A percentile compares a stretch with the other conserved stretches of the same genome.
Evolutionary conservation across 2,888 invertebrate genomes (phyloP).

Genomic region (Amphipyra tragopoginis): DNA sequence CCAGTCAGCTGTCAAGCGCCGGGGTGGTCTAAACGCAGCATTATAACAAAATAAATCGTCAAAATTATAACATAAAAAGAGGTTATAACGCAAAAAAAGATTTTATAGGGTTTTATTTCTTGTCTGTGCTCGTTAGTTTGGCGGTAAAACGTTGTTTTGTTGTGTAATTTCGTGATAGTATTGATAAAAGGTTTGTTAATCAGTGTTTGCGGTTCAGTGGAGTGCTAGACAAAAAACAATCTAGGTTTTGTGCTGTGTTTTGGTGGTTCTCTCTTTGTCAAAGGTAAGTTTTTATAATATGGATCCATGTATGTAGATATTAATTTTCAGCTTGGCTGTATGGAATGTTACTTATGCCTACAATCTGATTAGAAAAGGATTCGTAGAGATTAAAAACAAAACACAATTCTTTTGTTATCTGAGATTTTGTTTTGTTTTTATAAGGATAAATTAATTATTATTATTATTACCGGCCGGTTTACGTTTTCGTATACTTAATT

Average conservation of each 20-base stretch:
- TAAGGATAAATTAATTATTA: no score
- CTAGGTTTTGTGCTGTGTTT: constrained; percentile 41
- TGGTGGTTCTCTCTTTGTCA: constrained; percentile 17
- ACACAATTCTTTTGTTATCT: constrained; percentile 1
- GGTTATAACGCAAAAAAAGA: constrained; percentile 40
- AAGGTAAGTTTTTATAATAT: constrained; percentile 45
- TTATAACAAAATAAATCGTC: constrained; percentile 32
- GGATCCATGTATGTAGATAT: constrained; percentile 3
- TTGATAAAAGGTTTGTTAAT: constrained; percentile 13
- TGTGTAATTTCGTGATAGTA: not conserved
- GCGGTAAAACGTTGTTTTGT: constrained; percentile 3
- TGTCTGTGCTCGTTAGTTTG: constrained; percentile 22
- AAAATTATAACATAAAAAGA: constrained; percentile 38
- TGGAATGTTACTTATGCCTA: not conserved
- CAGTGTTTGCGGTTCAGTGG: constrained; percentile 21
- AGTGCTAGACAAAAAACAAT: constrained; percentile 56
- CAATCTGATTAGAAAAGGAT: not conserved
- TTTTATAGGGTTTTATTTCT: not conserved
- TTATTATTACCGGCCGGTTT: no score
- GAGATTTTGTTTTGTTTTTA: not conserved
- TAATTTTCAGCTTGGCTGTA: constrained; percentile 2
- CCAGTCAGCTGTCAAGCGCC: constrained; percentile 79
- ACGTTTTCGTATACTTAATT: no score
- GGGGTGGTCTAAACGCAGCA: constrained; percentile 63
- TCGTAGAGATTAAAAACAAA: constrained; percentile 15